phyloP scores from a whole-genome alignment of 1,140 invertebrate species.

The Polypedilum vanderplanki region DNA sequence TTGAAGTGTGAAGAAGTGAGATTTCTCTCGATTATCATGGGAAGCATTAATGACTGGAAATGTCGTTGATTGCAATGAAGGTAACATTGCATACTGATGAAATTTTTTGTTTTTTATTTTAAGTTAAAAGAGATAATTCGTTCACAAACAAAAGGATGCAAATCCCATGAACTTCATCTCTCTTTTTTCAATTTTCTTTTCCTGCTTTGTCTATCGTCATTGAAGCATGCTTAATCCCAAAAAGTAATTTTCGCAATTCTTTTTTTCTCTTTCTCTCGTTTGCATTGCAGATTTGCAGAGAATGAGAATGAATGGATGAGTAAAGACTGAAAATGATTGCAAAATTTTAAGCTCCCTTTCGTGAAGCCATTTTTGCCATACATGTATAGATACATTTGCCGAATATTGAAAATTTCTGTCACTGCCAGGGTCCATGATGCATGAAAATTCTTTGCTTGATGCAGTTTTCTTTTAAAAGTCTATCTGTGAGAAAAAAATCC shows the following conservation, averaged over 20 bases:
- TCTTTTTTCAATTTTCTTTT: neutral
- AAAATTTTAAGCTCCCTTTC: too few relatives aligned
- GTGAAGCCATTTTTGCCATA: too few relatives aligned
- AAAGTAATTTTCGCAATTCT: constrained; percentile 5
- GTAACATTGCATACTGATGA: neutral
- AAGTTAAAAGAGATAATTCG: neutral
- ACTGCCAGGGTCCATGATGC: too few relatives aligned
- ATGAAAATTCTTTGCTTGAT: too few relatives aligned
- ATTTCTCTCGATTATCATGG: neutral
- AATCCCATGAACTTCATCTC: neutral
- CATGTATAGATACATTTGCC: too few relatives aligned
- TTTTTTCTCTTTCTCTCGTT: neutral
- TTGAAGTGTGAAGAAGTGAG: neutral
- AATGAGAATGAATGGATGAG: too few relatives aligned
- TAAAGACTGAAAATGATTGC: too few relatives aligned
- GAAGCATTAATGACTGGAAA: neutral
- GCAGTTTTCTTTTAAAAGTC: too few relatives aligned
- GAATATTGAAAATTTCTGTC: too few relatives aligned
- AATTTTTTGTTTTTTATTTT: neutral
- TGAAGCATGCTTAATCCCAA: neutral
- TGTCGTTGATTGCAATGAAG: neutral
- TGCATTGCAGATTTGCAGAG: too few relatives aligned
- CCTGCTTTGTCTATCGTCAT: neutral
- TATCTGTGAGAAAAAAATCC: too few relatives aligned
- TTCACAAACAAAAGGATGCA: neutral